phyloP scores from a whole-genome alignment of 2,113 vertebrate genomes.

The Nyctereutes procyonoides region DNA sequence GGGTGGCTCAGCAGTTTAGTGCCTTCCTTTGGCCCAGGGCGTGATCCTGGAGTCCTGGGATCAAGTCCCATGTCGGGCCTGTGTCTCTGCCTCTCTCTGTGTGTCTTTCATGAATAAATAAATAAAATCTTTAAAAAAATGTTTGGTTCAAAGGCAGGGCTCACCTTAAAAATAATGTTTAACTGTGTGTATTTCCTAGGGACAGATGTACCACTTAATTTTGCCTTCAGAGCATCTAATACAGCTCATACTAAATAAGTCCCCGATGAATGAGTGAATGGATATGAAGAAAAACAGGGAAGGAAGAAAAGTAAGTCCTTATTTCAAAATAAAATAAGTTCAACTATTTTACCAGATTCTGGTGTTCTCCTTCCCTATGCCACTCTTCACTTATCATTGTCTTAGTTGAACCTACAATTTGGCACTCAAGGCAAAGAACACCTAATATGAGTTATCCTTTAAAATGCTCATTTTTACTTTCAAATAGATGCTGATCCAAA shows the following conservation, averaged over 20 bases:
- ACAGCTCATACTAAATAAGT: background rate
- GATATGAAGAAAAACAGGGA: background rate
- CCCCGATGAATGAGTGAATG: background rate
- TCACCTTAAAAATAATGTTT: slow-evolving; percentile 26
- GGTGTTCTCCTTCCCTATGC: no score
- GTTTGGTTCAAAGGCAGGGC: background rate
- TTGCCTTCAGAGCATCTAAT: slow-evolving; percentile 7
- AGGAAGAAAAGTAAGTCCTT: background rate
- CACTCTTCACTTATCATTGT: background rate
- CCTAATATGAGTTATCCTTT: background rate
- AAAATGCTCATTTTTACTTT: slow-evolving; percentile 11
- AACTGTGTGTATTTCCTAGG: background rate
- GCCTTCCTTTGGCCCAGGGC: no score
- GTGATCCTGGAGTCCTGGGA: no score
- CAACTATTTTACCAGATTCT: background rate
- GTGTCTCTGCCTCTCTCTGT: no score
- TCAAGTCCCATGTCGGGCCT: no score
- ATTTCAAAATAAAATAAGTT: background rate
- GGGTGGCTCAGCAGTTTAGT: no score
- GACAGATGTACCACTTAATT: slow-evolving; percentile 13
- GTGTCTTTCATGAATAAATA: no score
- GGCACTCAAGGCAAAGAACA: background rate
- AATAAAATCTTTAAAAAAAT: background rate
- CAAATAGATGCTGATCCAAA: background rate
- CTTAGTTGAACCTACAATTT: background rate